phyloP scores from a whole-genome alignment of 2,888 invertebrate species.

The Dioctria linearis region DNA sequence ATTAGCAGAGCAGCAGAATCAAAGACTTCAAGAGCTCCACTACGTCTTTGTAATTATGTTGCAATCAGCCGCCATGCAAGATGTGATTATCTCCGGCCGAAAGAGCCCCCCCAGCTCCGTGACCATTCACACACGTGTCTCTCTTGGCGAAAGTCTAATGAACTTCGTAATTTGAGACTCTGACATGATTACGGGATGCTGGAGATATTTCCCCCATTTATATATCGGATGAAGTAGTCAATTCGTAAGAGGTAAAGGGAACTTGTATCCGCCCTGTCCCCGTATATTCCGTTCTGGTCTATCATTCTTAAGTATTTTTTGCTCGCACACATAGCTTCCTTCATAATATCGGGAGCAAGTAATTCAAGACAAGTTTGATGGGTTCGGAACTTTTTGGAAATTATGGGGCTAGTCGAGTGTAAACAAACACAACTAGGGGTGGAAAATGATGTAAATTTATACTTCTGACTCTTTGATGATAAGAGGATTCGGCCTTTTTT shows the following conservation, averaged over 20 bases:
- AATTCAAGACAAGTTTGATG: constrained; percentile 47
- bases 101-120: constrained; percentile 5
- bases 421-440: constrained; percentile 38
- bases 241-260: background rate
- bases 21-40: background rate
- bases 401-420: constrained; percentile 36
- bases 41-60: constrained; percentile 30
- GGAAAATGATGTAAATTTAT: constrained; percentile 47
- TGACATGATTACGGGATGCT: constrained; percentile 49
- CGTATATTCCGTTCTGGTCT: background rate
- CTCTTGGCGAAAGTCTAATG: constrained; percentile 34
- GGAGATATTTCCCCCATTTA: constrained; percentile 8
- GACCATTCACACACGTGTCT: constrained; percentile 45
- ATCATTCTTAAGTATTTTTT: background rate
- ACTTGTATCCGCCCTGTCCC: background rate
- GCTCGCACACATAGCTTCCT: background rate
- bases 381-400: constrained; percentile 37
- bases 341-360: constrained; percentile 6
- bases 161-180: constrained; percentile 52
- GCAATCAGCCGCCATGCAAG: constrained; percentile 44
- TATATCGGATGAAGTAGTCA: background rate
- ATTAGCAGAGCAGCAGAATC: constrained; percentile 22
- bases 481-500: constrained; percentile 25
- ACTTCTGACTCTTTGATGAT: constrained; percentile 48
- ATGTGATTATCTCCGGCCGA: constrained; percentile 38